phyloP scores from a whole-genome alignment of 2,113 vertebrate genomes.

The Gymnogyps californianus region DNA sequence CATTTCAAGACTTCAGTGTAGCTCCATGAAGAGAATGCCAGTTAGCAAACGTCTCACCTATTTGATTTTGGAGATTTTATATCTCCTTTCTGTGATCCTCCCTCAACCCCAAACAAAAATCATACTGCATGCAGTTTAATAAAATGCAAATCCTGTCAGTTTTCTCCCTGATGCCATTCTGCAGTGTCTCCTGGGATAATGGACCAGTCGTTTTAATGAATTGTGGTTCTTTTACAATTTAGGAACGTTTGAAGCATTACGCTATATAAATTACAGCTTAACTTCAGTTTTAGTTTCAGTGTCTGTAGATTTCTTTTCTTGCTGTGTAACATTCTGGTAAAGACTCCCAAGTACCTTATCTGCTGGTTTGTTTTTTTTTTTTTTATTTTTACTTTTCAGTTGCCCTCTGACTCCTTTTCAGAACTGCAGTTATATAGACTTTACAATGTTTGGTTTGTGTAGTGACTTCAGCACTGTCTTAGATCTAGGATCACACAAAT shows the following conservation, averaged over 20 bases:
- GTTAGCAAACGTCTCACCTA: slow-evolving; percentile 15
- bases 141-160: slow-evolving; percentile 48
- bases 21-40: neutral
- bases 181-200: slow-evolving; percentile 50
- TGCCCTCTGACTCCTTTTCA: slow-evolving; percentile 67
- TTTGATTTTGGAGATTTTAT: slow-evolving; percentile 31
- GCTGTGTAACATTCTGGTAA: neutral
- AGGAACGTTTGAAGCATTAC: slow-evolving; percentile 56
- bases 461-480: slow-evolving; percentile 80
- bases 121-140: slow-evolving; percentile 39
- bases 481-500: slow-evolving; percentile 81
- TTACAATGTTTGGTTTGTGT: slow-evolving; percentile 86
- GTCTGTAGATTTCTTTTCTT: slow-evolving; percentile 18
- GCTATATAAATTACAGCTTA: slow-evolving; percentile 53
- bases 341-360: slow-evolving; percentile 38
- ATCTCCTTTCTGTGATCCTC: slow-evolving; percentile 52
- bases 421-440: slow-evolving; percentile 71
- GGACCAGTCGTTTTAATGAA: slow-evolving; percentile 53
- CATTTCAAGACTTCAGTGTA: slow-evolving; percentile 36
- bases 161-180: slow-evolving; percentile 49
- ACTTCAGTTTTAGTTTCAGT: slow-evolving; percentile 53
- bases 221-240: slow-evolving; percentile 55
- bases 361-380: neutral
- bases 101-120: neutral
- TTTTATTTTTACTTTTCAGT: slow-evolving; percentile 23